Base-by-base conservation (phyloP, 2,888 invertebrate genomes). In the Odontocerum albicorne region DNA sequence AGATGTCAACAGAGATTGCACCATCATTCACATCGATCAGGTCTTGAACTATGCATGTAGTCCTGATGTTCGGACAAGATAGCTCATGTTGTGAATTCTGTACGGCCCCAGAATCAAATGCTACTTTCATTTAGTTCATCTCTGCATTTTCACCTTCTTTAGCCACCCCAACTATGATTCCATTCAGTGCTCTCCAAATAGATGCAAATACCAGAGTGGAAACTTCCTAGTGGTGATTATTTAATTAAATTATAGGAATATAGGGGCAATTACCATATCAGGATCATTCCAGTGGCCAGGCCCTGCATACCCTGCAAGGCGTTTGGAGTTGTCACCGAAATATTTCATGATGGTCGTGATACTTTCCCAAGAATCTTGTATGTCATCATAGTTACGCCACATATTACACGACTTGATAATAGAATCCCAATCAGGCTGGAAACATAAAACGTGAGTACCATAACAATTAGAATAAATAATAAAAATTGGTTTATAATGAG, bases 221-320 rank as follows among this genome's bases (percentile, higher is more conserved):
- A n/a, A n/a, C n/a, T n/a, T n/a, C n/a, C n/a, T n/a, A n/a, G n/a
- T n/a, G n/a, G n/a, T n/a, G n/a, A n/a, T n/a, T n/a, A 27, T 27
- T 8, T 7, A 27, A 27, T 27, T 8, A 27, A 7, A 27, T 27
- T 27, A 27, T 7, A 27, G 8, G 27, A 7, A 27, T 7, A 7
- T 27, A 27, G n/a, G n/a, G 12, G 35, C 10, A 10, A 2, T 63
- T 69, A 84, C 83, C 86, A 86, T 85, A 65, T 86, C 86, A 1
- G 86, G 86, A 70, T 86, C 86, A 66, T 85, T 85, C 86, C 86
- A 86, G 63, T 84, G 84, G 0, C 86, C 86, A 4, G 85, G 84
- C 1, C 85, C 85, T 17, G 78, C 79, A 66, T 80, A 77, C 16
- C 75, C 72, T 35, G 76, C 76, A 59, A 85, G 74, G 36, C 76